phyloP scores from a whole-genome alignment of 2,797 vertebrate species.

The Chelidonichthys spinosus region DNA sequence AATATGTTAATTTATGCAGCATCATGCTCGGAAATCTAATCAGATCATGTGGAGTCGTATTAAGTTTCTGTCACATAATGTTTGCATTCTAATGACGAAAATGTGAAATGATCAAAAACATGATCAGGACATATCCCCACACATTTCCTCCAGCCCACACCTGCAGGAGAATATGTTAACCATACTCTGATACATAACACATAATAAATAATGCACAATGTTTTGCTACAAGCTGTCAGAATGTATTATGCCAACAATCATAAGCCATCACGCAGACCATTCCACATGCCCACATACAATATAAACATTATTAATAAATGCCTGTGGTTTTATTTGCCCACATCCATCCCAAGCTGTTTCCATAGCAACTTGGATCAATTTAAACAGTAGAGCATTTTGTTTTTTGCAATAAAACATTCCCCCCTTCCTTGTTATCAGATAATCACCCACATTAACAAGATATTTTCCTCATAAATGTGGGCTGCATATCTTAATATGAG shows the following conservation, averaged over 20 bases:
- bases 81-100: slow-evolving; percentile 3
- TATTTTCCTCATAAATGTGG: too few species aligned
- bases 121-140: background rate
- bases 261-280: background rate
- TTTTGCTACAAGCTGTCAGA: slow-evolving; percentile 7
- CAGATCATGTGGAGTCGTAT: slow-evolving; percentile 11
- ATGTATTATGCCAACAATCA: slow-evolving; percentile 2
- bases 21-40: slow-evolving; percentile 17
- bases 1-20: slow-evolving; percentile 24
- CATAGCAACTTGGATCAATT: background rate
- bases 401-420: too few species aligned
- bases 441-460: background rate
- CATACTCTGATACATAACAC: slow-evolving; percentile 1
- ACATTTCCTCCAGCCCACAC: background rate
- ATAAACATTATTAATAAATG: background rate
- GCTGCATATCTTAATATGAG: too few species aligned
- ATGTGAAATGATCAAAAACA: background rate
- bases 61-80: background rate
- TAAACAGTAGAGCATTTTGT: background rate
- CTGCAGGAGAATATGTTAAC: background rate
- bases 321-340: background rate
- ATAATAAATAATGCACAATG: slow-evolving; percentile 3
- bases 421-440: background rate
- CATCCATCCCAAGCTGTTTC: background rate
- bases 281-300: background rate